These are phyloP conservation scores for Cephus sareptanus DNA, from an alignment of 2,888 invertebrate genomes.

Conservation along the genomic window DNA sequence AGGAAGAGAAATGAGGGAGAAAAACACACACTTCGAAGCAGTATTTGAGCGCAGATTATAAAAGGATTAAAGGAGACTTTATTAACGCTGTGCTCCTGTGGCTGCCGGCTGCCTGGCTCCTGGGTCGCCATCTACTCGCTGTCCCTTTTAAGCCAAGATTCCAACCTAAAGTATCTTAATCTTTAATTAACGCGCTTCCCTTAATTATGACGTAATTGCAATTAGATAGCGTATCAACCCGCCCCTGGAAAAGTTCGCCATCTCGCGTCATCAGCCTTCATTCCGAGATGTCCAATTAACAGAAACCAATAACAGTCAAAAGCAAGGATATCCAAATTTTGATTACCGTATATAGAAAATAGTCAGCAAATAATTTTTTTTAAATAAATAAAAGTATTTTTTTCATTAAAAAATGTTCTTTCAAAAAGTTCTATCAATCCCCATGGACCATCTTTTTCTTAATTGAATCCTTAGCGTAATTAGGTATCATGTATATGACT, in stretches of 20 bases:
- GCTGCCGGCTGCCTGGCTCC: neutral
- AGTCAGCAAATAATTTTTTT: neutral
- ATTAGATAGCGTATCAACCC: slow-evolving; percentile 37
- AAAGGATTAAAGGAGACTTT: slow-evolving; percentile 32
- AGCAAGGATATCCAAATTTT: neutral
- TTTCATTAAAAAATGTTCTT: neutral
- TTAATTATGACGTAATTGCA: slow-evolving; percentile 49
- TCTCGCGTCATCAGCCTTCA: slow-evolving; percentile 24
- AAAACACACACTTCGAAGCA: slow-evolving; percentile 4
- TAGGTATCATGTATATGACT: neutral
- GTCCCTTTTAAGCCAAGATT: slow-evolving; percentile 42
- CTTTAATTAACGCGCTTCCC: slow-evolving; percentile 50
- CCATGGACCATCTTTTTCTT: neutral
- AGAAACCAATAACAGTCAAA: slow-evolving; percentile 28
- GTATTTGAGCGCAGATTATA: slow-evolving; percentile 20
- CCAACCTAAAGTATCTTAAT: slow-evolving; percentile 49
- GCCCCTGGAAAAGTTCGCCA: slow-evolving; percentile 16
- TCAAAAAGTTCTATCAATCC: neutral
- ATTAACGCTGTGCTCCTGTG: slow-evolving; percentile 18
- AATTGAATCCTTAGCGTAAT: neutral
- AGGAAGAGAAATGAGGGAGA: neutral
- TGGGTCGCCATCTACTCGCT: neutral
- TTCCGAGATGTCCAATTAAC: slow-evolving; percentile 40
- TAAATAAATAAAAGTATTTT: slow-evolving; percentile 7
- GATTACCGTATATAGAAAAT: neutral